Percentiles rank a stretch among this genome's conserved stretches.
Conservation (phyloP, 2,888 invertebrate genomes). For the Callosobruchus maculatus region DNA sequence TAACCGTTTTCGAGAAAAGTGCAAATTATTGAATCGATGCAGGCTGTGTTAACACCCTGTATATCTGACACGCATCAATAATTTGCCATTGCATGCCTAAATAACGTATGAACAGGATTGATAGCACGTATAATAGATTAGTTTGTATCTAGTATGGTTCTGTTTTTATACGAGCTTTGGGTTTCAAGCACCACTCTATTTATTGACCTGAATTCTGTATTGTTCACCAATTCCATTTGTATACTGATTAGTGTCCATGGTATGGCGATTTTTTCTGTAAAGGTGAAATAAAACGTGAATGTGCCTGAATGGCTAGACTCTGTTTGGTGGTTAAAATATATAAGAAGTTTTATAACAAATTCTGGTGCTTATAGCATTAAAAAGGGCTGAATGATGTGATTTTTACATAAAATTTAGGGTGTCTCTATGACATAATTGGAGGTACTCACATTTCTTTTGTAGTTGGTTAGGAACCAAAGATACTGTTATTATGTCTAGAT, state of each 20-base stretch:
- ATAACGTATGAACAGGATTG: no score
- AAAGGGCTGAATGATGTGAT: slow-evolving; percentile 37
- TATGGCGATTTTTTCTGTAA: not conserved
- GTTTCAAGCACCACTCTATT: not conserved
- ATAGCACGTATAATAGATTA: not conserved
- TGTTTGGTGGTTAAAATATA: not conserved
- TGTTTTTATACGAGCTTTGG: not conserved
- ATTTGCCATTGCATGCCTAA: no score
- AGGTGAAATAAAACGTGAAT: not conserved
- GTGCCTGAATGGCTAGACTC: slow-evolving; percentile 3
- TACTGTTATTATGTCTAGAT: slow-evolving; percentile 17
- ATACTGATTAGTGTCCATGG: slow-evolving; percentile 1
- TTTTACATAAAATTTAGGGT: slow-evolving; percentile 26
- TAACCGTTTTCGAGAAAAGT: no score
- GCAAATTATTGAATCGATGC: no score
- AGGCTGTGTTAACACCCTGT: no score
- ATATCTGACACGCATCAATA: no score
- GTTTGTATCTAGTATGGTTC: not conserved
- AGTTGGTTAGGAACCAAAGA: slow-evolving; percentile 32
- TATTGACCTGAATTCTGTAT: not conserved
- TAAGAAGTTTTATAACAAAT: slow-evolving; percentile 3
- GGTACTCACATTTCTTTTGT: slow-evolving; percentile 16
- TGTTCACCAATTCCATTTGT: not conserved
- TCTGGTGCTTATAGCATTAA: slow-evolving; percentile 34
- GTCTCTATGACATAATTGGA: slow-evolving; percentile 24